Percentiles rank a stretch among this genome's conserved stretches.
Evolutionary conservation across 2,113 vertebrate genomes (phyloP).

Genomic region (Chaetodon auriga): DNA sequence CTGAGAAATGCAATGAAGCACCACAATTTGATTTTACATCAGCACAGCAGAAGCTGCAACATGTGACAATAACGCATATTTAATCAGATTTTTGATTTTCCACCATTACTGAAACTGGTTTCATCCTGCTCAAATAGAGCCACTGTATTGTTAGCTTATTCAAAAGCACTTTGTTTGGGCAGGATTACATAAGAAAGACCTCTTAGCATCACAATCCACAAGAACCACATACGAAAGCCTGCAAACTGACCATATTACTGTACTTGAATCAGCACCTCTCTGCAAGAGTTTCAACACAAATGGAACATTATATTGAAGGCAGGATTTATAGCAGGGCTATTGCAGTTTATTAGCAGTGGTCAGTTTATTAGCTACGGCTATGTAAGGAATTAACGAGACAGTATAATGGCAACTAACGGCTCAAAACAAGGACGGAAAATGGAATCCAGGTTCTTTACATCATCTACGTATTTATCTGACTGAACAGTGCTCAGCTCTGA

Average conservation of each 20-base stretch:
- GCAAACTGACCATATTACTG: too few species aligned
- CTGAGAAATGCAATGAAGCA: constrained; percentile 24
- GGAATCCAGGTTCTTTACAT: neutral
- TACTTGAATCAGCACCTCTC: too few species aligned
- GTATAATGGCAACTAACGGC: too few species aligned
- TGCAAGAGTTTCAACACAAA: neutral
- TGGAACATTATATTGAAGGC: neutral
- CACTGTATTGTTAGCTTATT: neutral
- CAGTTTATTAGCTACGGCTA: neutral
- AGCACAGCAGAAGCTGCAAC: constrained; percentile 13
- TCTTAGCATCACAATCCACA: neutral
- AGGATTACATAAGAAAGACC: neutral
- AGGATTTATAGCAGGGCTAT: neutral
- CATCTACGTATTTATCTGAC: neutral
- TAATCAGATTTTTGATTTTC: constrained; percentile 7
- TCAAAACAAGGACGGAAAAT: neutral
- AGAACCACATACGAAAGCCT: too few species aligned
- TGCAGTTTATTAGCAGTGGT: neutral
- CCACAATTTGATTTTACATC: constrained; percentile 7
- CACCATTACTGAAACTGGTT: neutral
- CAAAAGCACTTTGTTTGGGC: neutral
- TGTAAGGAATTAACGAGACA: neutral
- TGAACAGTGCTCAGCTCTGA: too few species aligned
- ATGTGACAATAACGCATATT: neutral
- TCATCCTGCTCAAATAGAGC: neutral